Percentiles rank a stretch among this genome's conserved stretches.
Conservation (phyloP, 1,140 invertebrate species). For the Thaumetopoea pityocampa region DNA sequence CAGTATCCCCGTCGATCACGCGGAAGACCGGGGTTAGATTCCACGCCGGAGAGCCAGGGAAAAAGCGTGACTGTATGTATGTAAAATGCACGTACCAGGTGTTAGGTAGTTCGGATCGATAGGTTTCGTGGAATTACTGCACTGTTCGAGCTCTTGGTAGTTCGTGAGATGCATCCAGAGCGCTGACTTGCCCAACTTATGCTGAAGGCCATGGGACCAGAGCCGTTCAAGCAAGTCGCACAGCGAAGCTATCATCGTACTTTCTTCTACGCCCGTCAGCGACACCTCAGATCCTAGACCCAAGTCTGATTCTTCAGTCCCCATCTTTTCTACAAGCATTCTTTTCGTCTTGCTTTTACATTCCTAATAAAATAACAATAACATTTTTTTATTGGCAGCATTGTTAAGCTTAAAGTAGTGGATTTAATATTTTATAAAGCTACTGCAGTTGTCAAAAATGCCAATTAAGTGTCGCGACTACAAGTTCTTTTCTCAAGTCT, state of each 20-base stretch:
- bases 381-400: too few relatives aligned
- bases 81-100: constrained; percentile 85
- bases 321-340: constrained; percentile 99
- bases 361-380: constrained; percentile 77
- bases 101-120: constrained; percentile 88
- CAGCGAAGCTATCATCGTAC: constrained; percentile 96
- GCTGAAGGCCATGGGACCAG: constrained; percentile 97
- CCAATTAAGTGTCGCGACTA: too few relatives aligned
- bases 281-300: constrained; percentile 81
- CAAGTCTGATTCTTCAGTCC: constrained; percentile 86
- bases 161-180: constrained; percentile 95
- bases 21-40: too few relatives aligned
- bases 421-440: background rate
- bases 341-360: constrained; percentile 96
- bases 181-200: constrained; percentile 96
- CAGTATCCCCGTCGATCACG: too few relatives aligned
- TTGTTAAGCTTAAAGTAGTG: too few relatives aligned
- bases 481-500: too few relatives aligned
- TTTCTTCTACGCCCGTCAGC: constrained; percentile 91
- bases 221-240: constrained; percentile 98
- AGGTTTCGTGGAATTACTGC: constrained; percentile 83
- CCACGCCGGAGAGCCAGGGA: too few relatives aligned
- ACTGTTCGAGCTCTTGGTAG: constrained; percentile 92
- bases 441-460: background rate
- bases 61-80: too few relatives aligned